Percentiles rank a stretch among this genome's conserved stretches.
These are phyloP conservation scores for Aphaenogaster ashmeadi DNA, from an alignment of 1,140 invertebrate species.

Conservation along the genomic window DNA sequence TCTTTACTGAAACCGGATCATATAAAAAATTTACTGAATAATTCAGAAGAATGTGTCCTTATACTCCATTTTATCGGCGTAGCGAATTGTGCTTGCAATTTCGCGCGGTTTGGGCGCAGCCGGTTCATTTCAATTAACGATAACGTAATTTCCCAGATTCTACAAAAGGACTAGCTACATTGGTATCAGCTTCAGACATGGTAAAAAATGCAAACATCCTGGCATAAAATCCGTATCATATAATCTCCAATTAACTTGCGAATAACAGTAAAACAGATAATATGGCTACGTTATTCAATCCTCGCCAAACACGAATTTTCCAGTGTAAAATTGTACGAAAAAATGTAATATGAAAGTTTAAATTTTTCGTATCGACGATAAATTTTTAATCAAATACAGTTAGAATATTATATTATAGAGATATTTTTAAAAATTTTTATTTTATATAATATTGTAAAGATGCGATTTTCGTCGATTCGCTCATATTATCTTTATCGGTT, in stretches of 20 bases:
- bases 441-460: background rate
- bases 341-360: background rate
- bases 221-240: background rate
- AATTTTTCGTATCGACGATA: background rate
- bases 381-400: slow-evolving; percentile 9
- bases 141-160: slow-evolving; percentile 73
- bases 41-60: slow-evolving; percentile 28
- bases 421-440: background rate
- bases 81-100: slow-evolving; percentile 68
- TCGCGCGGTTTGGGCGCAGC: slow-evolving; percentile 75
- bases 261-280: background rate
- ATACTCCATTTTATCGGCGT: slow-evolving; percentile 70
- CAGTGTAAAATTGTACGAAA: background rate
- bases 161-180: slow-evolving; percentile 71
- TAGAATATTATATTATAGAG: too few species aligned
- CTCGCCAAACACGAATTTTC: background rate
- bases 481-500: background rate
- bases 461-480: background rate
- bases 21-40: slow-evolving; percentile 5
- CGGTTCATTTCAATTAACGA: slow-evolving; percentile 77
- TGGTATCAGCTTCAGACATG: slow-evolving; percentile 13
- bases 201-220: slow-evolving; percentile 61
- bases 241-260: slow-evolving; percentile 38
- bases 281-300: background rate
- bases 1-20: background rate